Base-by-base conservation (phyloP, 2,113 vertebrate species). In the Apus apus region DNA sequence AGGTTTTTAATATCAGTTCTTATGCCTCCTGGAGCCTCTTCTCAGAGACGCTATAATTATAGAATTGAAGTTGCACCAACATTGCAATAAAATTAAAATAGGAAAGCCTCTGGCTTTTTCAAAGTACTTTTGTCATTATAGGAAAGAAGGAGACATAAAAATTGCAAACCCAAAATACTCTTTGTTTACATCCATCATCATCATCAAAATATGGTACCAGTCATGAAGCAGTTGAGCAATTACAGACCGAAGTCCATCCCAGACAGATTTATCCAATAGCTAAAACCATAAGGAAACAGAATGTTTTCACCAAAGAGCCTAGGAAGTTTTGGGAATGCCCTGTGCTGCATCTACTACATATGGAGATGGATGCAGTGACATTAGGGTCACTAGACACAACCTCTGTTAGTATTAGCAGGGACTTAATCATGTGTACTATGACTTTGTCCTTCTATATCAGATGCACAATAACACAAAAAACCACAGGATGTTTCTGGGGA, bases 301-400 rank as follows among this genome's bases (percentile, higher is more conserved):
- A 5, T 21, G 19, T 77, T 68, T 74, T n/a, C 22, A 48, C 56
- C 53, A 38, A 11, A 38, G 80, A 58, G 21, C 36, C 22, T 29
- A 60, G 27, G 43, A 66, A 48, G 7, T 27, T 74, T 19, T 10
- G 11, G 57, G 51, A 82, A 27, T 11, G 25, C 22, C 4, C 40
- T 15, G 40, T 34, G 38, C 62, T 23, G 5, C n/a, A 7, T 5
- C 60, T 62, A 60, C 48, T n/a, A 0, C 22, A 0, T 16, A 20
- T 11, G 54, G 22, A 13, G 30, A 7, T 51, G 26, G 9, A 4
- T 4, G 62, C 29, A 7, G n/a, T 23, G 58, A 72, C 60, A 13
- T 6, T 2, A 16, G 45, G 38, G 60, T 56, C 54, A 43, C 32
- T 12, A 21, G 36, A 40, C 51, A 43, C 10, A 30, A 4, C 13